phyloP scores from a whole-genome alignment of 1,140 invertebrate genomes.

The Dinoponera quadriceps region DNA sequence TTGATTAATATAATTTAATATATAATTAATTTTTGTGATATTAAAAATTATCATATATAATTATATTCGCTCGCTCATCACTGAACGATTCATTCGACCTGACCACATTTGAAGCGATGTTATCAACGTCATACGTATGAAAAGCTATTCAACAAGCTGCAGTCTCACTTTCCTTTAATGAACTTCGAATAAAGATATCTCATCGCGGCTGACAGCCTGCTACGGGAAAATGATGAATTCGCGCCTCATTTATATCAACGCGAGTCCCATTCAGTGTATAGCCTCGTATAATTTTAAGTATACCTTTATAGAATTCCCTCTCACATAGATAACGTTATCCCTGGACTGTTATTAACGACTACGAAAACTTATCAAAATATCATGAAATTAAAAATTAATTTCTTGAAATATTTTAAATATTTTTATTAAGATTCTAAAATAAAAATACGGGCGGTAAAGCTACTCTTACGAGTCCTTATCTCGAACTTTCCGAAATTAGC shows the following conservation, averaged over 20 bases:
- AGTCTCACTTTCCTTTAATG: conserved; percentile 29
- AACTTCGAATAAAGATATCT: conserved; percentile 18
- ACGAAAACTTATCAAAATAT: too few relatives aligned
- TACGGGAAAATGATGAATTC: conserved; percentile 31
- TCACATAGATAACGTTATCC: too few relatives aligned
- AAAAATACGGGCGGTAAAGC: too few relatives aligned
- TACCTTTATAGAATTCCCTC: conserved; percentile 18
- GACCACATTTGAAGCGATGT: neutral
- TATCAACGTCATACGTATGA: conserved; percentile 9
- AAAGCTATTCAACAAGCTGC: conserved; percentile 20
- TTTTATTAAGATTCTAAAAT: too few relatives aligned
- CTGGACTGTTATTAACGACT: too few relatives aligned
- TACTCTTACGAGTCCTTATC: too few relatives aligned
- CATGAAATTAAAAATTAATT: too few relatives aligned
- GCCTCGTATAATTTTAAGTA: conserved; percentile 12
- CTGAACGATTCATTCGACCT: neutral
- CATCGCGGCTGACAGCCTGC: neutral
- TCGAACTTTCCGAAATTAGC: too few relatives aligned
- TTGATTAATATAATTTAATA: neutral
- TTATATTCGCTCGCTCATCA: neutral
- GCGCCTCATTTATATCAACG: conserved; percentile 5
- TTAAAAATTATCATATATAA: neutral
- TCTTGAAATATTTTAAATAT: too few relatives aligned
- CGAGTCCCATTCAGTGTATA: conserved; percentile 8
- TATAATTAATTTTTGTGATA: neutral